Evolutionary conservation across 1,140 invertebrate genomes (phyloP).

Genomic region (Callitettix versicolor): DNA sequence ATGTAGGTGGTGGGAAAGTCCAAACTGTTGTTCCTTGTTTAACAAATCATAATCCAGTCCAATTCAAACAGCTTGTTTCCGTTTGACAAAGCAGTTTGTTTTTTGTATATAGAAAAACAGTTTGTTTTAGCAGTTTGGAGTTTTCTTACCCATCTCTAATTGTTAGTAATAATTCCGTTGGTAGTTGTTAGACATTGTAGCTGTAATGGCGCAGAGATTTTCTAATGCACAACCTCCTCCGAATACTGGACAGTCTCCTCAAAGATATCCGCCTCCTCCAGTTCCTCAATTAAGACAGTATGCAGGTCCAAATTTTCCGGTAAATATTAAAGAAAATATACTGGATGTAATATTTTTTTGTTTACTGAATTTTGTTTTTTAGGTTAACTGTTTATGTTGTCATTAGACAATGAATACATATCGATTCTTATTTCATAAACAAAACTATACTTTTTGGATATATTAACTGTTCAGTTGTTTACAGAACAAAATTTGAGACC

Average conservation of each 20-base stretch:
- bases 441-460: background rate
- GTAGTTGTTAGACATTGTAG: too few species aligned
- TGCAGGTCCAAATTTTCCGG: slow-evolving; percentile 46
- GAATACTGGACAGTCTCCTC: slow-evolving; percentile 40
- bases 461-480: slow-evolving; percentile 5
- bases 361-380: background rate
- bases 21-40: too few species aligned
- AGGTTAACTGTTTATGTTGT: background rate
- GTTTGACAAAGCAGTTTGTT: too few species aligned
- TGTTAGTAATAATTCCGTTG: too few species aligned
- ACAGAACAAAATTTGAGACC: slow-evolving; percentile 21
- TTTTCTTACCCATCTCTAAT: too few species aligned
- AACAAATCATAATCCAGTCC: too few species aligned
- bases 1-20: too few species aligned
- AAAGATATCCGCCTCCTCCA: slow-evolving; percentile 46
- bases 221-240: slow-evolving; percentile 39
- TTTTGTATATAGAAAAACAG: too few species aligned
- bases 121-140: too few species aligned
- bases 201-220: slow-evolving; percentile 56
- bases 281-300: slow-evolving; percentile 47
- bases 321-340: slow-evolving; percentile 30
- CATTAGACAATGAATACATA: too few species aligned
- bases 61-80: too few species aligned
- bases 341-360: slow-evolving; percentile 4
- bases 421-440: slow-evolving; percentile 7